Conservation (phyloP, 2,113 vertebrate genomes). For the Enhydra lutris region DNA sequence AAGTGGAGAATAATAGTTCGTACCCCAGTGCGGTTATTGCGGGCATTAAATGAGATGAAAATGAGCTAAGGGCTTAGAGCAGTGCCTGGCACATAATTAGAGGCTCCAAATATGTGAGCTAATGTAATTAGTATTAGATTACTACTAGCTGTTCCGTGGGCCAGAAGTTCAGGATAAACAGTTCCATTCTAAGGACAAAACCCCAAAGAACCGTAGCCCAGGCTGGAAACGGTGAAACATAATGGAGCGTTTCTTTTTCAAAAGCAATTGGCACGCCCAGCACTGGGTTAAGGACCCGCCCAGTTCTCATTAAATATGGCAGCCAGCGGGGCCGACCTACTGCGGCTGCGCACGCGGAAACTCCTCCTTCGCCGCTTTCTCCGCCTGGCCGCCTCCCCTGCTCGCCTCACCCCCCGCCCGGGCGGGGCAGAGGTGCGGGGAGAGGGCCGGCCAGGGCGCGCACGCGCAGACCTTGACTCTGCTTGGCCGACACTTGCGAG, state of each 20-base stretch:
- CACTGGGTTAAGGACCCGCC: slow-evolving; percentile 6
- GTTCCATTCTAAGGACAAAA: slow-evolving; percentile 15
- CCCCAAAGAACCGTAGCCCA: background rate
- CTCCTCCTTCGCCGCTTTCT: slow-evolving; percentile 46
- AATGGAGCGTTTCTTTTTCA: background rate
- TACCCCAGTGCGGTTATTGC: background rate
- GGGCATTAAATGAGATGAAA: background rate
- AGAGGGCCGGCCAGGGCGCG: background rate
- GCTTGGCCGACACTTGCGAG: slow-evolving; percentile 44
- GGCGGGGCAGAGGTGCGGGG: slow-evolving; percentile 85
- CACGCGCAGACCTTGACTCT: slow-evolving; percentile 41
- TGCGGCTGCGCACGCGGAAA: slow-evolving; percentile 61
- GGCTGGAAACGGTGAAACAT: background rate
- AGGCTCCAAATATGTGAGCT: slow-evolving; percentile 1
- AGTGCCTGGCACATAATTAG: background rate
- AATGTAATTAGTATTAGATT: background rate
- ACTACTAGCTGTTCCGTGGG: background rate
- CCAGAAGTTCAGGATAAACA: background rate
- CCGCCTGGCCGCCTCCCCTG: slow-evolving; percentile 80
- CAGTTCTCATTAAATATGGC: slow-evolving; percentile 65
- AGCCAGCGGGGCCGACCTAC: background rate
- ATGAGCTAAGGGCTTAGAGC: background rate
- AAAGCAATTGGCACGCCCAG: slow-evolving; percentile 29
- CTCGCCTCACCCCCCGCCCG: slow-evolving; percentile 85
- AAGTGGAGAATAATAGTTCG: slow-evolving; percentile 4